These are phyloP conservation scores for Bombus sibiricus DNA, from an alignment of 1,140 invertebrate genomes.

Conservation along the genomic window DNA sequence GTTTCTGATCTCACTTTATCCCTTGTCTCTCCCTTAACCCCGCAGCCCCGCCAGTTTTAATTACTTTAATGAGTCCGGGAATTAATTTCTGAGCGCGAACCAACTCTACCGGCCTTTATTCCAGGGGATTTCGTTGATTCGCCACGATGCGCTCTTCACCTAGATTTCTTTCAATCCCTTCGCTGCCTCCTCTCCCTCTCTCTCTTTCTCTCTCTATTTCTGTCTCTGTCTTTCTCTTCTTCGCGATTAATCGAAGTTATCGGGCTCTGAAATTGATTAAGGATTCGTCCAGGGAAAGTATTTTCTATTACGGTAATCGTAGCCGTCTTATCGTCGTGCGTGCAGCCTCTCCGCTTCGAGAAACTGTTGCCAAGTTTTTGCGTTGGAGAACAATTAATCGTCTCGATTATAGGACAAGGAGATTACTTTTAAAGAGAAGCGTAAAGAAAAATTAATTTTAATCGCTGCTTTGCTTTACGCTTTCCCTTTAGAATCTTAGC, in stretches of 20 bases:
- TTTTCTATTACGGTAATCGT: slow-evolving; percentile 18
- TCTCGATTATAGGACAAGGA: too few species aligned
- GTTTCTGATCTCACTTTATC: slow-evolving; percentile 59
- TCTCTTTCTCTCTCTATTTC: background rate
- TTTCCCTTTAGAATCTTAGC: background rate
- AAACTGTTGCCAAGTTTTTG: background rate
- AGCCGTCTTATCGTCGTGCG: too few species aligned
- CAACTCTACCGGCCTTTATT: slow-evolving; percentile 43
- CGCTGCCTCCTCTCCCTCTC: background rate
- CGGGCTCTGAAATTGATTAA: slow-evolving; percentile 12
- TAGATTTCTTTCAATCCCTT: slow-evolving; percentile 22
- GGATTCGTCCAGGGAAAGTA: slow-evolving; percentile 2
- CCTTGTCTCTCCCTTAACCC: slow-evolving; percentile 13
- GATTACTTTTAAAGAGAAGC: background rate
- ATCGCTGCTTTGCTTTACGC: background rate
- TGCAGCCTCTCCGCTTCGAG: background rate
- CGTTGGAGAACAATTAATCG: background rate
- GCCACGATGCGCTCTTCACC: slow-evolving; percentile 33
- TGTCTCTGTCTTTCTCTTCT: background rate
- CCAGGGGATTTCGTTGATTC: slow-evolving; percentile 48
- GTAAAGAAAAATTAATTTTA: background rate
- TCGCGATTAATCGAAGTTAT: slow-evolving; percentile 30
- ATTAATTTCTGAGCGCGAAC: slow-evolving; percentile 40
- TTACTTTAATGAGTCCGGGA: slow-evolving; percentile 57
- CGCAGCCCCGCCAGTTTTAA: slow-evolving; percentile 54